These are phyloP conservation scores for Bombus soroeensis DNA, from an alignment of 1,140 invertebrate species.

Conservation along the genomic window DNA sequence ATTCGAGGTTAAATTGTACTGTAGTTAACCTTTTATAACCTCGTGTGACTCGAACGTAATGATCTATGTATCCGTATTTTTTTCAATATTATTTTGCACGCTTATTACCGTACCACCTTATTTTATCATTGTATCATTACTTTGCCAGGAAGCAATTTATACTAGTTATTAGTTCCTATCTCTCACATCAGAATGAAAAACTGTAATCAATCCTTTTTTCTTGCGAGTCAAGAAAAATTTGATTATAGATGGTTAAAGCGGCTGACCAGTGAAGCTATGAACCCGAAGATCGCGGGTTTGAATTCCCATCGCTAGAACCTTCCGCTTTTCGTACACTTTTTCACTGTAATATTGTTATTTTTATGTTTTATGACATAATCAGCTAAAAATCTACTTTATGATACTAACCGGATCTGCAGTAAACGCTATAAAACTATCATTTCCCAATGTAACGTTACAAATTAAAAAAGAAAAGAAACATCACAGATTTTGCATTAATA, in stretches of 20 bases:
- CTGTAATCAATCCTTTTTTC: background rate
- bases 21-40: background rate
- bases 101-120: background rate
- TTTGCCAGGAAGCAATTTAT: slow-evolving; percentile 2
- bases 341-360: no score
- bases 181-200: background rate
- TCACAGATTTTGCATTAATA: no score
- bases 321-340: background rate
- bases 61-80: background rate
- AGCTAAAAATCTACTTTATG: background rate
- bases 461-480: no score
- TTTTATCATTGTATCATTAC: slow-evolving; percentile 1
- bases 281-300: background rate
- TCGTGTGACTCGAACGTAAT: background rate
- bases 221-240: background rate
- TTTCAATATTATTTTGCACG: background rate
- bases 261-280: background rate
- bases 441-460: background rate
- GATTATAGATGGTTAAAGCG: slow-evolving; percentile 2
- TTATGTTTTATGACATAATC: background rate
- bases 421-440: background rate
- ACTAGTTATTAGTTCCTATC: background rate
- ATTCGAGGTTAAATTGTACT: background rate
- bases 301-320: background rate
- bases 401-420: no score